Percentiles rank a stretch among this genome's conserved stretches.
These are phyloP conservation scores for Tenthredo mesomela DNA, from an alignment of 2,888 invertebrate species.

Conservation along the genomic window DNA sequence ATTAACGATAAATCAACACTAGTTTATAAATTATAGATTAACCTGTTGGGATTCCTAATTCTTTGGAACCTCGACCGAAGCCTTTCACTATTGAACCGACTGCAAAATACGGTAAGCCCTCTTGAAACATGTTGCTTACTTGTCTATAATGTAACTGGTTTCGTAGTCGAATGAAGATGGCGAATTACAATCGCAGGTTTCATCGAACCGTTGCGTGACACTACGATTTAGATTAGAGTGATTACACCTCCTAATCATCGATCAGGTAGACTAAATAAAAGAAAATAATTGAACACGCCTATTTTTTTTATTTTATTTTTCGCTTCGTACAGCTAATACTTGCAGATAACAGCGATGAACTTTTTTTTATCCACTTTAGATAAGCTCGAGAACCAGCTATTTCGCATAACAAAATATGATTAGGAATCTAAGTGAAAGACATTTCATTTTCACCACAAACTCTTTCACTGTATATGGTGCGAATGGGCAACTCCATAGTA, in stretches of 20 bases:
- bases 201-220: background rate
- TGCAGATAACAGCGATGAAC: background rate
- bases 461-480: background rate
- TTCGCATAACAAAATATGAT: background rate
- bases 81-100: conserved; percentile 92
- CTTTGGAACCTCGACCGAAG: conserved; percentile 98
- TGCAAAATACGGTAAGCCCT: conserved; percentile 85
- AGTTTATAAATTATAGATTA: background rate
- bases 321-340: background rate
- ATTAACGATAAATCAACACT: background rate
- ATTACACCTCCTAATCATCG: conserved; percentile 20
- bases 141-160: background rate
- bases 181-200: conserved; percentile 17
- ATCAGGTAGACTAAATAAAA: background rate
- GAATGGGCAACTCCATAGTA: background rate
- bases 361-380: background rate
- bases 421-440: background rate
- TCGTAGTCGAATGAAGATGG: conserved; percentile 33
- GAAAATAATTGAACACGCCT: background rate
- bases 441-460: background rate
- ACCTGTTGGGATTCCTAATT: conserved; percentile 97
- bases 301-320: background rate
- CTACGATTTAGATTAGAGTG: conserved; percentile 3
- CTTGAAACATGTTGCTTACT: conserved; percentile 52
- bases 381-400: background rate